phyloP scores from a whole-genome alignment of 2,797 vertebrate genomes.

The Nannoperca australis region DNA sequence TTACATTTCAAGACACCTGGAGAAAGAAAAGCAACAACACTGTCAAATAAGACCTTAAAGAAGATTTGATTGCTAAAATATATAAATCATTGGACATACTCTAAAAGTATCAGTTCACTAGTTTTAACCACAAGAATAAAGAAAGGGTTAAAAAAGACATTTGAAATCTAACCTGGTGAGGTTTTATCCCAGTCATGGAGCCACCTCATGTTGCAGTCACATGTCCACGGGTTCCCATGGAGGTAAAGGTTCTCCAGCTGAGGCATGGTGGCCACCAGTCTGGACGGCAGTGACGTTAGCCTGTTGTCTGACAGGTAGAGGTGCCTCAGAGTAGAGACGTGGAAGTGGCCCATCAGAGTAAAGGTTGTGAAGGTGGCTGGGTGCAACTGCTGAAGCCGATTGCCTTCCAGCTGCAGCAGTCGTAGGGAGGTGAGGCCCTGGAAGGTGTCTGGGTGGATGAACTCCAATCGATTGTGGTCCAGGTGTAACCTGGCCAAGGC shows the following conservation, averaged over 20 bases:
- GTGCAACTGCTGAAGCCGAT: slow-evolving; percentile 91
- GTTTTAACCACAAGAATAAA: neutral
- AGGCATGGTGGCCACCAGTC: slow-evolving; percentile 83
- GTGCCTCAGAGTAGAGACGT: slow-evolving; percentile 91
- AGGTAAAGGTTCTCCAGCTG: slow-evolving; percentile 92
- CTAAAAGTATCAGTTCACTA: neutral
- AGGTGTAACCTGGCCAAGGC: slow-evolving; percentile 89
- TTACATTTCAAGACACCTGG: slow-evolving; percentile 93
- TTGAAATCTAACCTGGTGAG: slow-evolving; percentile 83
- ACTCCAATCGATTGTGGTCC: slow-evolving; percentile 94
- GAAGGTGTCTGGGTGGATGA: slow-evolving; percentile 92
- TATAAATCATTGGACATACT: neutral
- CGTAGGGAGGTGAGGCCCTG: slow-evolving; percentile 89
- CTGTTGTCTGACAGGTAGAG: slow-evolving; percentile 93
- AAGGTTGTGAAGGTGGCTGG: slow-evolving; percentile 90
- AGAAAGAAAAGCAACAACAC: neutral
- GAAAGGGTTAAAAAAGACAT: neutral
- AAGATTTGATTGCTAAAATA: neutral
- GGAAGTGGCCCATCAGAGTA: slow-evolving; percentile 86
- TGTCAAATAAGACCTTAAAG: neutral
- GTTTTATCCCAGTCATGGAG: slow-evolving; percentile 85
- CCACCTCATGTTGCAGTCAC: slow-evolving; percentile 91
- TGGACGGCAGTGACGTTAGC: slow-evolving; percentile 82
- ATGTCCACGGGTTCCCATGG: slow-evolving; percentile 94
- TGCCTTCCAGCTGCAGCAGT: slow-evolving; percentile 93